phyloP scores from a whole-genome alignment of 2,888 invertebrate species.

The Apoderus coryli region DNA sequence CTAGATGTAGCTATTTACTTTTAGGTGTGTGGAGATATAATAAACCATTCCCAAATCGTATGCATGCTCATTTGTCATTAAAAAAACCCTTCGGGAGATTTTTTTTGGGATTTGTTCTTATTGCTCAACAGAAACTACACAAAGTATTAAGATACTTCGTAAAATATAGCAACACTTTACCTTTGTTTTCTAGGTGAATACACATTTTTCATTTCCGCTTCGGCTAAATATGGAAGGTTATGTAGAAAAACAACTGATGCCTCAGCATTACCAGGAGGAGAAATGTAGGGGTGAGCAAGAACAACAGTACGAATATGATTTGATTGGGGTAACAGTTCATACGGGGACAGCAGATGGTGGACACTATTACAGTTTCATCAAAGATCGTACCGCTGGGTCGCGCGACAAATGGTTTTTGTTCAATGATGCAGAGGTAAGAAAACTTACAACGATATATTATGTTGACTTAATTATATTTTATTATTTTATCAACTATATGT shows the following conservation, averaged over 20 bases:
- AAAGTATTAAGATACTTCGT: too few species aligned
- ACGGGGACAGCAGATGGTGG: constrained; percentile 95
- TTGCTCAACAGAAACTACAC: too few species aligned
- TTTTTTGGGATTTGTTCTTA: too few species aligned
- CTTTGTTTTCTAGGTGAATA: constrained; percentile 51
- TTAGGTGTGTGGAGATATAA: too few species aligned
- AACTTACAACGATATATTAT: too few species aligned
- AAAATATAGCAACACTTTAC: too few species aligned
- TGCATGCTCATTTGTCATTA: too few species aligned
- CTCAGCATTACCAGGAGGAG: constrained; percentile 70
- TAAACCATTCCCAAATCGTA: too few species aligned
- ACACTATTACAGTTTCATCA: constrained; percentile 91
- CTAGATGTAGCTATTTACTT: too few species aligned
- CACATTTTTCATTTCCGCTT: constrained; percentile 91
- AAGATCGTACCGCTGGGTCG: constrained; percentile 59
- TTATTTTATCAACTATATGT: too few species aligned
- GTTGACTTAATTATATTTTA: too few species aligned
- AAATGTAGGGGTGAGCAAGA: constrained; percentile 36
- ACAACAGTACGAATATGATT: constrained; percentile 57
- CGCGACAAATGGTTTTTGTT: constrained; percentile 87
- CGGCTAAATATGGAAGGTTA: constrained; percentile 88
- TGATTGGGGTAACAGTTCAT: constrained; percentile 80
- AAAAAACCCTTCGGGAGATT: too few species aligned
- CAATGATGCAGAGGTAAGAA: constrained; percentile 85
- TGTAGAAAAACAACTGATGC: constrained; percentile 85